Evolutionary conservation across 1,140 invertebrate genomes (phyloP), one percentile per base, ranked within the genome.

Genomic region (Anagrus nilaparvatae): DNA sequence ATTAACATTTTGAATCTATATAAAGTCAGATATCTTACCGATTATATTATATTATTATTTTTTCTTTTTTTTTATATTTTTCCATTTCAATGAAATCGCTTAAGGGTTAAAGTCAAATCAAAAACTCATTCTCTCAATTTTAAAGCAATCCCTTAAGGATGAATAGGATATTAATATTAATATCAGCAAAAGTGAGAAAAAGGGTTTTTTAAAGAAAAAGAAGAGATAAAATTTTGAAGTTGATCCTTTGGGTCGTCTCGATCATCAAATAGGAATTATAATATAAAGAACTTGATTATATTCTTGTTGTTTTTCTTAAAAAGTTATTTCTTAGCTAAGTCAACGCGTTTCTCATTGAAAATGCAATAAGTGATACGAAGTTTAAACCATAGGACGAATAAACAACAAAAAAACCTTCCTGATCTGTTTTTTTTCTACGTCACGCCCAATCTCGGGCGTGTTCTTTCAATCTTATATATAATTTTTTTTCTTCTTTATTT

Each of bases 331-430:
- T n/a, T n/a, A n/a, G n/a, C n/a, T n/a, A n/a, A n/a, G n/a, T n/a
- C n/a, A n/a, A n/a, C n/a, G n/a, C 14, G 42, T 42, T 35, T 37
- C 39, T 43, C 49, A 46, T 44, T 40, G 49, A 51, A 51, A 51
- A 51, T 51, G 46, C 46, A 51, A 51, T 51, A 51, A 51, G 43
- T 40, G 39, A 43, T 25, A 39, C 19, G 24, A 24, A 27, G 36
- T 12, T 13, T 32, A 33, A 34, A 34, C 27, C 32, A 7, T 29
- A 28, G 19, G 12, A n/a, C 29, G 13, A 14, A 10, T 30, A 10
- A 14, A 13, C 6, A 1, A 14, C 5, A 16, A 30, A 19, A 33
- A 21, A 19, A 25, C 16, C 20, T n/a, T 28, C 29, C 28, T 33
- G 40, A 40, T 34, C 34, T 29, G 33, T 31, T 38, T 35, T 39